Evolutionary conservation across 2,888 invertebrate genomes (phyloP).

Genomic region (Mythimna impura): DNA sequence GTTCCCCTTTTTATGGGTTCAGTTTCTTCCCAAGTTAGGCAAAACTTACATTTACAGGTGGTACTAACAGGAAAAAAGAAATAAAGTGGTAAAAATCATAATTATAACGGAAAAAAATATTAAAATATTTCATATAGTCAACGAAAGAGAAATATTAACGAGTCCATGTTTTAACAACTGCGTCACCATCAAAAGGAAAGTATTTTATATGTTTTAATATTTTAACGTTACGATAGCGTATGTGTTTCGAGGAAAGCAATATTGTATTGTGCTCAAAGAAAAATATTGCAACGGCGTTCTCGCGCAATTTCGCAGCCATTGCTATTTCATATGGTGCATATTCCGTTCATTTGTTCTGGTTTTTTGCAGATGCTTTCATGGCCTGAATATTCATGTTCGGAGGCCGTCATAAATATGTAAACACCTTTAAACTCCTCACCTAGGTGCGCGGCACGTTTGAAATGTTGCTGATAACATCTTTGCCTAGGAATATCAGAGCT

Average conservation of each 20-base stretch:
- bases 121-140: too few species aligned
- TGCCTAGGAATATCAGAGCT: conserved; percentile 23
- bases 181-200: conserved; percentile 18
- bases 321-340: conserved; percentile 74
- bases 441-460: conserved; percentile 39
- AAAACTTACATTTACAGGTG: too few species aligned
- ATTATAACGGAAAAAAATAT: too few species aligned
- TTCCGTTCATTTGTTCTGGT: conserved; percentile 69
- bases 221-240: conserved; percentile 63
- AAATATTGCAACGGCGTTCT: conserved; percentile 76
- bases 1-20: too few species aligned
- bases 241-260: conserved; percentile 70
- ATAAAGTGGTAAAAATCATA: too few species aligned
- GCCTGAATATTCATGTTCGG: conserved; percentile 58
- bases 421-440: conserved; percentile 47
- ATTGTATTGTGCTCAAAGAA: conserved; percentile 77
- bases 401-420: conserved; percentile 57
- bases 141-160: background rate
- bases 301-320: conserved; percentile 73
- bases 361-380: conserved; percentile 62
- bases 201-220: conserved; percentile 62
- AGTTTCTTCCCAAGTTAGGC: too few species aligned
- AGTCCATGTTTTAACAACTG: conserved; percentile 8
- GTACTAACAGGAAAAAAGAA: too few species aligned
- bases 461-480: conserved; percentile 38